Evolutionary conservation across 2,113 vertebrate genomes (phyloP).

Genomic region (Etheostoma cragini): DNA sequence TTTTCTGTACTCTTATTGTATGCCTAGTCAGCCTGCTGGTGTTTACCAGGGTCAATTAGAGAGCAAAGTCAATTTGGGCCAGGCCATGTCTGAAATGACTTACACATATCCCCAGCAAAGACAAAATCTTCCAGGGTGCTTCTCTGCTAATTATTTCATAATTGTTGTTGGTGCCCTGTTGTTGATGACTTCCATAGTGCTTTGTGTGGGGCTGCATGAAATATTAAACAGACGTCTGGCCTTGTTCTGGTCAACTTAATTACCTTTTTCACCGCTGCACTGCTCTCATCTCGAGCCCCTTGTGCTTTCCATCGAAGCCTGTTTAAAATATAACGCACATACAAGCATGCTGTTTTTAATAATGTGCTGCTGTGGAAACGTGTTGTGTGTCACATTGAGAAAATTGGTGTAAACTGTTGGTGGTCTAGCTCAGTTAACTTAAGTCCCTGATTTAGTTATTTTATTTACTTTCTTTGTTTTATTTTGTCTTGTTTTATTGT

Average conservation of each 20-base stretch:
- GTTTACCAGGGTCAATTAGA: conserved; percentile 4
- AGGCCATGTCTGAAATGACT: conserved; percentile 61
- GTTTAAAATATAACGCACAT: conserved; percentile 60
- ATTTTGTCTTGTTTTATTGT: conserved; percentile 20
- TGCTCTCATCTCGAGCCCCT: conserved; percentile 52
- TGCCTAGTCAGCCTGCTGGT: conserved; percentile 14
- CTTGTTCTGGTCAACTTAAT: conserved; percentile 82
- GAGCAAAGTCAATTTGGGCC: conserved; percentile 51
- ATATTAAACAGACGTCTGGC: conserved; percentile 75
- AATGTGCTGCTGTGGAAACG: conserved; percentile 47
- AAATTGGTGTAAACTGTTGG: conserved; percentile 3
- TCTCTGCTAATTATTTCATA: conserved; percentile 78
- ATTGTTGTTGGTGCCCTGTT: conserved; percentile 76
- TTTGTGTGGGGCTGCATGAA: conserved; percentile 67
- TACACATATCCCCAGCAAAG: conserved; percentile 67
- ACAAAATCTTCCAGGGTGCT: conserved; percentile 57
- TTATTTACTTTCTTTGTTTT: background rate
- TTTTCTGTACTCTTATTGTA: background rate
- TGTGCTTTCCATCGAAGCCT: conserved; percentile 49
- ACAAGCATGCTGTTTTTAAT: conserved; percentile 74
- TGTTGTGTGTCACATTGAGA: conserved; percentile 2
- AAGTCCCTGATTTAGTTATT: conserved; percentile 21
- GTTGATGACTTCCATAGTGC: conserved; percentile 65
- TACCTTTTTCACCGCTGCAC: conserved; percentile 68
- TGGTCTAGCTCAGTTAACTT: conserved; percentile 28